These are phyloP conservation scores for Blastobasis adustella DNA, from an alignment of 2,888 invertebrate genomes.

Conservation along the genomic window DNA sequence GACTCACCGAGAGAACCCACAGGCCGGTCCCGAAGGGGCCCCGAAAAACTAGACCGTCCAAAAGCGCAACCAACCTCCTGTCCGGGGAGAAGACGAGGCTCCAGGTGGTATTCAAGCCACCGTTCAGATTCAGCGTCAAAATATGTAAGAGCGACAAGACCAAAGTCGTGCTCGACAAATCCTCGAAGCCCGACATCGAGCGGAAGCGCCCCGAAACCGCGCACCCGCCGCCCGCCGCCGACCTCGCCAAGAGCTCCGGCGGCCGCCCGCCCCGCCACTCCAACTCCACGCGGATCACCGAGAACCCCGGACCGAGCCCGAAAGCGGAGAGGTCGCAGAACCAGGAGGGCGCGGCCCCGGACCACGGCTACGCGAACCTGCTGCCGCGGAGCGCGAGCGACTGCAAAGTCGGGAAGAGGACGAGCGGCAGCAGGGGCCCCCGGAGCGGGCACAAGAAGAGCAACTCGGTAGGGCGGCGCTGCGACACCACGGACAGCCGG, in stretches of 20 bases:
- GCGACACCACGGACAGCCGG: slow-evolving; percentile 62
- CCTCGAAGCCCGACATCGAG: slow-evolving; percentile 65
- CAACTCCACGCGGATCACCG: slow-evolving; percentile 37
- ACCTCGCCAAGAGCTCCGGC: slow-evolving; percentile 32
- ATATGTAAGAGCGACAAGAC: slow-evolving; percentile 82
- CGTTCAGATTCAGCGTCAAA: slow-evolving; percentile 89
- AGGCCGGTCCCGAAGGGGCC: slow-evolving; percentile 69
- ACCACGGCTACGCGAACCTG: slow-evolving; percentile 58
- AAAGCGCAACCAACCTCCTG: slow-evolving; percentile 83
- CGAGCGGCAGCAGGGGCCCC: slow-evolving; percentile 37
- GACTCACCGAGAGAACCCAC: slow-evolving; percentile 74
- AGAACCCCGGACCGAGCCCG: slow-evolving; percentile 24
- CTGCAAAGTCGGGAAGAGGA: slow-evolving; percentile 51
- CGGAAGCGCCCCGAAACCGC: slow-evolving; percentile 46
- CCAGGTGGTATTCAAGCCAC: slow-evolving; percentile 91
- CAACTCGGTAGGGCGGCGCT: slow-evolving; percentile 60
- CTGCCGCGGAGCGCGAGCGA: slow-evolving; percentile 63
- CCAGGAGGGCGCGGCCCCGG: slow-evolving; percentile 23
- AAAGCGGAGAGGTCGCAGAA: slow-evolving; percentile 37
- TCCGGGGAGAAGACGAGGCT: slow-evolving; percentile 81
- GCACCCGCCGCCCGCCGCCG: slow-evolving; percentile 24
- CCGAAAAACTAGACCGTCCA: slow-evolving; percentile 73
- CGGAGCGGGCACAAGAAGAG: slow-evolving; percentile 59
- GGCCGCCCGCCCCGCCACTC: slow-evolving; percentile 43
- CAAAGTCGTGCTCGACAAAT: slow-evolving; percentile 75